Evolutionary conservation across 2,113 vertebrate genomes (phyloP), one percentile per base, ranked within the genome.

Genomic region (Pseudois nayaur): DNA sequence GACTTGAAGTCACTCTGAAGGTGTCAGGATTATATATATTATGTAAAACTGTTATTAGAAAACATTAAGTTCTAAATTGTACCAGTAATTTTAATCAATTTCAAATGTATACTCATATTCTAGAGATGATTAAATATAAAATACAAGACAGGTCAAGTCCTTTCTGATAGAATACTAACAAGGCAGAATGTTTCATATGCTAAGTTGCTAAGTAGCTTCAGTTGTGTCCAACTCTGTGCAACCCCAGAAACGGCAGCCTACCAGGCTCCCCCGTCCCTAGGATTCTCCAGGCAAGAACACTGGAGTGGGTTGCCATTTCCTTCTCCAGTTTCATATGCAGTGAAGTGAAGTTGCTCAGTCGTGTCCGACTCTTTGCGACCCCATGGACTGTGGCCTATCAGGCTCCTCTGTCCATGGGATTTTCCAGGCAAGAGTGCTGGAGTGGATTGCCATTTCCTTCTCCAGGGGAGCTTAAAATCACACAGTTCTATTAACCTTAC

Each of bases 11-110:
- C 17, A 88, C 27, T 97, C 31, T 57, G 45, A 62, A 91, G 85
- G 74, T 95, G 71, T 92, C 21, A 84, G n/a, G 23, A 25, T 89
- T 97, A 33, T 96, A 12, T 97, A n/a, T 94, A 59, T 94, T 95
- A 89, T 89, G 2, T 67, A 87, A 98, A 31, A 11, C 48, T 96
- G 33, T 96, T 94, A 79, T 57, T 87, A 92, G 48, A 96, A 92
- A 96, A 71, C 36, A 67, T 94, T 74, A 94, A 62, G 83, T 82
- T 50, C 59, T 27, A 96, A 43, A 45, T 62, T 89, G 13, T 84
- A 86, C 48, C 50, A 78, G 11, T 88, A 64, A 57, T 96, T 95
- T 96, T 84, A 87, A 62, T 95, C 31, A 48, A 43, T 86, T 54
- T 31, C 91, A 88, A 33, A 84, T 92, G 50, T 74, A 55, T 94